Base-by-base conservation (phyloP, 2,888 invertebrate species). In the Catocala fraxini region DNA sequence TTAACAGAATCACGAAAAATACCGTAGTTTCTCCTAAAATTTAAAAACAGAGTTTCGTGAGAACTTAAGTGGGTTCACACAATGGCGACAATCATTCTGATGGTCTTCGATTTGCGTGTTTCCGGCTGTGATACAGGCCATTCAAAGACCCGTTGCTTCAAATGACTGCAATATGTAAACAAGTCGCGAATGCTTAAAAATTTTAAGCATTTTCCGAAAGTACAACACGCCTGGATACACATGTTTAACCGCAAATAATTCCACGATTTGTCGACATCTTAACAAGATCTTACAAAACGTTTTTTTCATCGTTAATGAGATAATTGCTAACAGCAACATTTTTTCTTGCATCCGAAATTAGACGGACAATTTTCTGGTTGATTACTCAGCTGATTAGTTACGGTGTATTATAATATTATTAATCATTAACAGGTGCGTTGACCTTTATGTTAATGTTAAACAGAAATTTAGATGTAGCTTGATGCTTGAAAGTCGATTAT, bases 351-450 rank as follows among this genome's bases (percentile, higher is more conserved):
- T 13, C 2, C 6, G 13, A 43, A 33, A 54, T 41, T 52, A 52
- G 56, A 53, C 13, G 61, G 34, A 45, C 55, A 63, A 73, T 73
- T 66, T 74, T 61, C 63, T 59, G 54, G 46, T 73, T 45, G 60
- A 61, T 63, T 70, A 51, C 56, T 33, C 11, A 63, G 48, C 35
- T 70, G 65, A 65, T 71, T 73, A 63, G 63, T 33, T 56, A 52
- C 51, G 70, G 63, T 42, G 46, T 9, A 7, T 45, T 45, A 46
- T 46, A 59, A 45, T 59, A 57, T 57, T 58, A n/a, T 57, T 58
- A n/a, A 25, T 41, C 5, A 56, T 42, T 45, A 43, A 7, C 57
- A 54, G 67, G 63, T 56, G 15, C 71, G 55, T 70, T 52, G 66
- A 70, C 56, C 70, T 61, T 51, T 25, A 25, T 47, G 13, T 47